phyloP scores from a whole-genome alignment of 1,140 invertebrate species.

The Ceratosolen fusciceps region DNA sequence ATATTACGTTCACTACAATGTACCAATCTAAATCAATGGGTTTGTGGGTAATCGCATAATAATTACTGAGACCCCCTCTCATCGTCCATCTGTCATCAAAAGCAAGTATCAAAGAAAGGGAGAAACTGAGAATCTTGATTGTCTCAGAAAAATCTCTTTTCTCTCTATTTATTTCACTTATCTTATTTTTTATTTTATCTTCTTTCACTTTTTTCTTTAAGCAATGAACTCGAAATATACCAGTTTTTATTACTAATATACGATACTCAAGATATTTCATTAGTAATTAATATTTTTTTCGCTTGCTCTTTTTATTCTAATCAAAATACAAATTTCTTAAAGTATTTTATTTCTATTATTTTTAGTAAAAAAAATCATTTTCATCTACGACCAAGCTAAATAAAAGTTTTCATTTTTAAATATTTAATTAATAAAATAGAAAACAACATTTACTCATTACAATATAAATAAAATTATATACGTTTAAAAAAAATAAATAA shows the following conservation, averaged over 20 bases:
- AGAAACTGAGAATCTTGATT: background rate
- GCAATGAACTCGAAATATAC: conserved; percentile 52
- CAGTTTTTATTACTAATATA: conserved; percentile 67
- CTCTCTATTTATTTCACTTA: conserved; percentile 53
- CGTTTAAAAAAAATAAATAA: too few relatives aligned
- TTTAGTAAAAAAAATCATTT: background rate
- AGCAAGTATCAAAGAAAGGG: conserved; percentile 9
- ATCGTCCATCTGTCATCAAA: conserved; percentile 67
- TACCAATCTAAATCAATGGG: conserved; percentile 71
- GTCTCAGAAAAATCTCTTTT: background rate
- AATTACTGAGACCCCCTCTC: conserved; percentile 68
- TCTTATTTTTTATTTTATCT: conserved; percentile 56
- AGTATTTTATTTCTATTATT: background rate
- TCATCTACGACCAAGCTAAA: background rate
- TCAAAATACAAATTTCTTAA: background rate
- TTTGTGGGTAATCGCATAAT: conserved; percentile 73
- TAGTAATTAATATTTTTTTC: background rate
- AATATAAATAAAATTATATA: too few relatives aligned
- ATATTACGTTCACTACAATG: background rate
- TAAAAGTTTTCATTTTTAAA: too few relatives aligned
- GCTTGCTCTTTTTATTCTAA: background rate
- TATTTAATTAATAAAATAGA: too few relatives aligned
- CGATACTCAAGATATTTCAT: conserved; percentile 45
- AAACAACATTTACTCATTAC: too few relatives aligned
- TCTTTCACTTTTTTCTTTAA: conserved; percentile 55